phyloP scores from a whole-genome alignment of 2,888 invertebrate species.

The Rhaphigaster nebulosa region DNA sequence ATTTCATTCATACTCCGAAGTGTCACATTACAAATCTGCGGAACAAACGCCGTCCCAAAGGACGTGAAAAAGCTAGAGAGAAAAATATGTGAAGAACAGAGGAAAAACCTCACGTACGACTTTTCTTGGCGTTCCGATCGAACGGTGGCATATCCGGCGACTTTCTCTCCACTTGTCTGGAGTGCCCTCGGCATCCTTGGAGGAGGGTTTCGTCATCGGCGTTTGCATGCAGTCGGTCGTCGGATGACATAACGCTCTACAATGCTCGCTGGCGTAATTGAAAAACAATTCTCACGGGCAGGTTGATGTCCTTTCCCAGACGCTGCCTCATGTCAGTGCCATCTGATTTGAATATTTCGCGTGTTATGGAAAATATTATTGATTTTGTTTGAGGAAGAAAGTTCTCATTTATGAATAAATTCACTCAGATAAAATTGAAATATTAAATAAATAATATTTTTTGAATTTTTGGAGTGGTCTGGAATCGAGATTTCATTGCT shows the following conservation, averaged over 20 bases:
- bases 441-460: too few relatives aligned
- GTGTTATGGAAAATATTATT: background rate
- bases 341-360: background rate
- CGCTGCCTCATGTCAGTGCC: background rate
- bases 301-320: background rate
- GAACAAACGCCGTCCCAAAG: background rate
- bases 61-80: background rate
- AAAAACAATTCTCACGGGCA: background rate
- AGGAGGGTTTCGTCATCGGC: conserved; percentile 2
- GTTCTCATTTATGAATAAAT: too few relatives aligned
- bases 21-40: background rate
- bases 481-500: too few relatives aligned
- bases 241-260: background rate
- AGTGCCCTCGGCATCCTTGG: background rate
- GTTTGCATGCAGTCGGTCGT: background rate
- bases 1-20: background rate
- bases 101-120: background rate
- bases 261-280: background rate
- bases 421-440: too few relatives aligned
- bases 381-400: background rate
- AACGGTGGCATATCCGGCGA: conserved; percentile 19
- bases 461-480: too few relatives aligned
- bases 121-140: conserved; percentile 7
- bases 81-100: background rate
- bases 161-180: conserved; percentile 22